phyloP scores from a whole-genome alignment of 2,113 vertebrate species.

The Pituophis catenifer region DNA sequence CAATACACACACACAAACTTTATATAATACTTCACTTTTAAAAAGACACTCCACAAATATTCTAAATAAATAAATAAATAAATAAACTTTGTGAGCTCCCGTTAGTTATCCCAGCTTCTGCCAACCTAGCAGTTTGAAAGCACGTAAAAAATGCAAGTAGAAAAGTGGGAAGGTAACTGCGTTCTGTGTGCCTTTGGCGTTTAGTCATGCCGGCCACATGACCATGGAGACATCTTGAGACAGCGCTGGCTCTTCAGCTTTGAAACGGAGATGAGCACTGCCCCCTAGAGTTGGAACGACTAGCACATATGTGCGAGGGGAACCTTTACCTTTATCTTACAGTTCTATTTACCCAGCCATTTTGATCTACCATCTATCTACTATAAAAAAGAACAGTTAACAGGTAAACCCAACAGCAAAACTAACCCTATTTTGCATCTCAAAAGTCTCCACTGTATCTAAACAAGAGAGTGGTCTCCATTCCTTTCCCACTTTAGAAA shows the following conservation, averaged over 20 bases:
- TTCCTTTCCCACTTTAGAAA: neutral
- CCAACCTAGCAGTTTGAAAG: too few species aligned
- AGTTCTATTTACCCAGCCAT: neutral
- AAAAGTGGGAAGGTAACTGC: too few species aligned
- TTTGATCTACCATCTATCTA: neutral
- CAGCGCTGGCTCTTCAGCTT: too few species aligned
- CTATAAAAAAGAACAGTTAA: neutral
- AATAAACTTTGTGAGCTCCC: neutral
- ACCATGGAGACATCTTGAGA: too few species aligned
- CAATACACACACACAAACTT: neutral
- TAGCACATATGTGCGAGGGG: too few species aligned
- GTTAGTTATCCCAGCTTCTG: too few species aligned
- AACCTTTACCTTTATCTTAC: neutral
- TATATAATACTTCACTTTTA: neutral
- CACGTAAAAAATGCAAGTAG: too few species aligned
- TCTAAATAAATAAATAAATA: neutral
- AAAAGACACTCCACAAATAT: neutral
- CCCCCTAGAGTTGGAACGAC: too few species aligned
- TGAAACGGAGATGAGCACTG: too few species aligned
- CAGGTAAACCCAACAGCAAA: neutral
- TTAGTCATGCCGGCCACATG: too few species aligned
- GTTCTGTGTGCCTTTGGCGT: too few species aligned
- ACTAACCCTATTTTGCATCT: neutral
- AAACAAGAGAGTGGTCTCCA: neutral
- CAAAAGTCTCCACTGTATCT: neutral